Percentiles rank a stretch among this genome's conserved stretches.
Evolutionary conservation across 2,113 vertebrate species (phyloP).

Genomic region (Gymnorhina tibicen): DNA sequence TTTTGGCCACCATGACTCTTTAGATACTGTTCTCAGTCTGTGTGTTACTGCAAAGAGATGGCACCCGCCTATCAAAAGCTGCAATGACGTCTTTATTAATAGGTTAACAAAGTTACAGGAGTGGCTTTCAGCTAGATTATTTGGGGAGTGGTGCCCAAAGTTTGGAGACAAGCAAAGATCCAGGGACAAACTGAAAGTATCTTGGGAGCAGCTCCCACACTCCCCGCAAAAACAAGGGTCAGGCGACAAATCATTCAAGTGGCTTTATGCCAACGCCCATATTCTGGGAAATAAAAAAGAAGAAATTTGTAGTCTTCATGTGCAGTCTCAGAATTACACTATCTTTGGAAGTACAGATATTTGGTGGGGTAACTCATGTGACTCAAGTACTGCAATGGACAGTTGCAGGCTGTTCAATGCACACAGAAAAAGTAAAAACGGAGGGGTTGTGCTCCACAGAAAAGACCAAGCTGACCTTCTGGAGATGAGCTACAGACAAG

Average conservation of each 20-base stretch:
- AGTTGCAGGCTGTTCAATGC: not conserved
- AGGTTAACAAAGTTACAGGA: not conserved
- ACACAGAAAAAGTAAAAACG: not conserved
- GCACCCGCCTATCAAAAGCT: not conserved
- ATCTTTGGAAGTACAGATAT: not conserved
- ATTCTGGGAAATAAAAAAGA: not conserved
- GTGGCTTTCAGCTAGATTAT: not conserved
- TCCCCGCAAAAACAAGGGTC: not conserved
- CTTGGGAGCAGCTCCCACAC: not conserved
- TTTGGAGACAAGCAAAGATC: not conserved
- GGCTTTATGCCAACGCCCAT: not conserved
- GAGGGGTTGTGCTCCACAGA: not conserved
- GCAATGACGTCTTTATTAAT: not conserved
- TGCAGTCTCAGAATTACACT: not conserved
- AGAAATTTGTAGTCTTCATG: not conserved
- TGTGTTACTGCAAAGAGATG: not conserved
- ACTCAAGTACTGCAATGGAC: not conserved
- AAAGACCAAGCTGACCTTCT: not conserved
- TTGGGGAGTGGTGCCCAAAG: not conserved
- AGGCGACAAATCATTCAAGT: not conserved
- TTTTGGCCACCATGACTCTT: not conserved
- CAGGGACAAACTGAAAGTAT: not conserved
- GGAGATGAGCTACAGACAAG: not conserved
- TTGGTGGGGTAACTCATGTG: fast-evolving
- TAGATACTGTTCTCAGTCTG: not conserved